These are phyloP conservation scores for Xiphophorus maculatus DNA, from an alignment of 2,113 vertebrate species.

Conservation along the genomic window DNA sequence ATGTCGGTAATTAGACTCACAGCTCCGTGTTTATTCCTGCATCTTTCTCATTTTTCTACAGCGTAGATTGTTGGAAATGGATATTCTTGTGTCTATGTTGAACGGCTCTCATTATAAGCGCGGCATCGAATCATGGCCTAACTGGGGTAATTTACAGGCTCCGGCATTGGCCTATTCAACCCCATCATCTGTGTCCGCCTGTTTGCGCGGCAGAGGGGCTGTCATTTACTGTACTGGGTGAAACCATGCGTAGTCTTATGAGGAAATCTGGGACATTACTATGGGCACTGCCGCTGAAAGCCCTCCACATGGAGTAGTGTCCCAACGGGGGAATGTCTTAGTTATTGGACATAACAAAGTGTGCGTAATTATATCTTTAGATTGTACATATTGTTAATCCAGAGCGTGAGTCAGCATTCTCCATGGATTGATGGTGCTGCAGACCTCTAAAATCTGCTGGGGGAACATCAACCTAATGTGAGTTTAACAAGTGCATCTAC, in stretches of 20 bases:
- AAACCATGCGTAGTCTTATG: conserved; percentile 30
- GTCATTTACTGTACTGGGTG: conserved; percentile 42
- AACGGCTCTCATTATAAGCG: conserved; percentile 6
- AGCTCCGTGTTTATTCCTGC: neutral
- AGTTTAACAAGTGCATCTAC: neutral
- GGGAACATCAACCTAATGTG: neutral
- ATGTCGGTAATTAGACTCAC: conserved; percentile 21
- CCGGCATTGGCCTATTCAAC: conserved; percentile 34
- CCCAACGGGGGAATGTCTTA: conserved; percentile 7
- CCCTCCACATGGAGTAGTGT: neutral
- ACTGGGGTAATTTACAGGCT: conserved; percentile 52
- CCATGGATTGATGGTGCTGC: conserved; percentile 31
- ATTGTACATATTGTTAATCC: conserved; percentile 31
- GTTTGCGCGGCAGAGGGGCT: conserved; percentile 28
- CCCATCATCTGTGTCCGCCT: conserved; percentile 27
- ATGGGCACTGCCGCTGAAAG: conserved; percentile 19
- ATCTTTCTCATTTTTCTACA: neutral
- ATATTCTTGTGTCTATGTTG: neutral
- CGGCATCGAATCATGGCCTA: conserved; percentile 54
- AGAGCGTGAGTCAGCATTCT: conserved; percentile 73
- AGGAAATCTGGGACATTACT: conserved; percentile 46
- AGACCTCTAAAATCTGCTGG: neutral
- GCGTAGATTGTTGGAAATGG: neutral
- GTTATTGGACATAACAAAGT: conserved; percentile 32
- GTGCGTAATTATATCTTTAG: conserved; percentile 44